These are phyloP conservation scores for Zaprionus obscuricornis DNA, from an alignment of 2,888 invertebrate genomes.

Conservation along the genomic window DNA sequence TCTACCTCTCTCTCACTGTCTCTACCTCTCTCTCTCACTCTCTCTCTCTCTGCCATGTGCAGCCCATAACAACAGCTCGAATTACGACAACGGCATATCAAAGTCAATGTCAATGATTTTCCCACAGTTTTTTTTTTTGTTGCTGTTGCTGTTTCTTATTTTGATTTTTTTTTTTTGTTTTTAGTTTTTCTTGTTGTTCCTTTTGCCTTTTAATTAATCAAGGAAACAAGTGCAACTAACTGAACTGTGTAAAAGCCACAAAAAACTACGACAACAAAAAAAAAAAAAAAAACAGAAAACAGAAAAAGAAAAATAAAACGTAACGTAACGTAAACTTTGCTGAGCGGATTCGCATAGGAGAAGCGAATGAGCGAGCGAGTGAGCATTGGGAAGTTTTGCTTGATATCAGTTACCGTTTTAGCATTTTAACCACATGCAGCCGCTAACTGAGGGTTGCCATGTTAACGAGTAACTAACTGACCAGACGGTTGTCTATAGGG, in stretches of 20 bases:
- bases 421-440: constrained; percentile 51
- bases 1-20: constrained; percentile 1
- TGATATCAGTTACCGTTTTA: constrained; percentile 60
- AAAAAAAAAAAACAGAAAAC: constrained; percentile 14
- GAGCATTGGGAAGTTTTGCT: too few relatives aligned
- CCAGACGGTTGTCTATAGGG: too few relatives aligned
- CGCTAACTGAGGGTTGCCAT: constrained; percentile 48
- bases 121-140: constrained; percentile 44
- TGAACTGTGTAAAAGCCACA: constrained; percentile 34
- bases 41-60: neutral
- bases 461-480: constrained; percentile 50
- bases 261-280: constrained; percentile 42
- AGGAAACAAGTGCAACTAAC: constrained; percentile 69
- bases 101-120: constrained; percentile 61
- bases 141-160: constrained; percentile 17
- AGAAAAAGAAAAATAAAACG: constrained; percentile 9
- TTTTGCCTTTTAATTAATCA: constrained; percentile 73
- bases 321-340: neutral
- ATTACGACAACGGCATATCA: constrained; percentile 66
- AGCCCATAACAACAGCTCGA: constrained; percentile 46
- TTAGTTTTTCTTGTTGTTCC: too few relatives aligned
- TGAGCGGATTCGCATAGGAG: constrained; percentile 43
- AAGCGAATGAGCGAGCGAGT: too few relatives aligned
- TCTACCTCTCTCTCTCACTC: too few relatives aligned
- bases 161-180: too few relatives aligned